Evolutionary conservation across 2,113 vertebrate genomes (phyloP), one percentile per base, ranked within the genome.

Genomic region (Scomber scombrus): DNA sequence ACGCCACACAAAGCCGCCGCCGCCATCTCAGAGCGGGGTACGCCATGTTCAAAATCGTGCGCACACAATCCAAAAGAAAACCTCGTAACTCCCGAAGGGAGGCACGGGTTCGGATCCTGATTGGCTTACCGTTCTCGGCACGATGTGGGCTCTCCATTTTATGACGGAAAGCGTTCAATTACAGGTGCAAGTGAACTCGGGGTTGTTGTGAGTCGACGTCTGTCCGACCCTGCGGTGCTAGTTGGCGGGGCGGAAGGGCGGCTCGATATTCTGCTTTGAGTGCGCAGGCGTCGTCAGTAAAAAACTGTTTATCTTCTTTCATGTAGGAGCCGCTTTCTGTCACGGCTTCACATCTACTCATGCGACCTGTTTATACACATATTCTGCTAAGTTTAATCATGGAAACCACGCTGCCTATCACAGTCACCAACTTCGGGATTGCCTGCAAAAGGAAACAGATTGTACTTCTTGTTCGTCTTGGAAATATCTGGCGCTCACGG

Each of bases 21-120:
- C 89, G 88, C 91, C 89, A 91, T 91, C 84, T 90, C 92, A 50
- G 79, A 92, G 88, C 92, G 93, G 93, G 76, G 79, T 91, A 92
- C 93, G 93, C 93, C 93, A 94, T 94, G 91, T 94, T 94, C 57
- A 64, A 69, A 93, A 94, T 91, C 93, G 84, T 80, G 16, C 93
- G 92, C 90, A 93, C 93, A 88, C 93, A 84, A 78, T 50, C 52
- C 18, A 5, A 83, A 67, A 82, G 19, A 76, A 73, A 86, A 52
- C 43, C 58, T 0, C 2, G 56, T 52, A 87, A 85, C 71, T 88
- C 47, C 0, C 3, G 0, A 1, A 0, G 29, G 16, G n/a, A 0
- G 1, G 2, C 0, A 0, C 13, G 0, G 64, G 23, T 14, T 16
- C 34, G 0, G 1, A 2, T 23, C 46, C 2, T 19, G 15, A 0